phyloP scores from a whole-genome alignment of 64 coral and sea anemone genomes.

The Porites australiensis region DNA sequence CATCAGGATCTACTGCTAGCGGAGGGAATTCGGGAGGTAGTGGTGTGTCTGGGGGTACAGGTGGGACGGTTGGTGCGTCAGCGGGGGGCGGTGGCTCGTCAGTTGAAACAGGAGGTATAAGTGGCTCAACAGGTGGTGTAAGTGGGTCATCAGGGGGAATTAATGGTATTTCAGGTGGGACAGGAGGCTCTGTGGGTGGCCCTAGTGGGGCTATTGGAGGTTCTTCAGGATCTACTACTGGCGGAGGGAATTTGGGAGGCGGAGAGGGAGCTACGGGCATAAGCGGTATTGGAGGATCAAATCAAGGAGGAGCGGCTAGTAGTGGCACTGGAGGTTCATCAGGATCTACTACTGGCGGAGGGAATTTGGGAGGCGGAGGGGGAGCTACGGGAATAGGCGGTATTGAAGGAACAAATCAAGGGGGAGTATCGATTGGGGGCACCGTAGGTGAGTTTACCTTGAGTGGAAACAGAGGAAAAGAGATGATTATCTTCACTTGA shows the following conservation, averaged over 20 bases:
- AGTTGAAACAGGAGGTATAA: background rate
- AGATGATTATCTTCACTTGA: no score
- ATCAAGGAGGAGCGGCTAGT: no score
- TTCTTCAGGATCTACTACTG: background rate
- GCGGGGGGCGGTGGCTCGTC: background rate
- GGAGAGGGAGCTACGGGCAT: background rate
- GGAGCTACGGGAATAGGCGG: background rate
- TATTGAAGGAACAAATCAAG: background rate
- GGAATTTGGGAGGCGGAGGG: background rate
- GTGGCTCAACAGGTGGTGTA: slow-evolving; percentile 7
- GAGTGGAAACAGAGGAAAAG: background rate
- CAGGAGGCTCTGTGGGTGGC: background rate
- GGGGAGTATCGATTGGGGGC: background rate
- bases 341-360: background rate
- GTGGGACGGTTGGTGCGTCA: background rate
- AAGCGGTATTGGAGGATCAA: background rate
- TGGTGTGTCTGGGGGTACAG: background rate
- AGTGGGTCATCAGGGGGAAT: slow-evolving; percentile 10
- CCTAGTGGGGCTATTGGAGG: background rate
- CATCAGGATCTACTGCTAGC: no score
- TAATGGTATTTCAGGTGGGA: background rate
- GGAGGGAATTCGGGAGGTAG: background rate
- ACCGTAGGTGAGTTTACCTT: background rate
- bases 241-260: background rate
- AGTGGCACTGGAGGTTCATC: no score